Evolutionary conservation across 2,797 vertebrate genomes (phyloP).

Genomic region (Molossus alvarezi): DNA sequence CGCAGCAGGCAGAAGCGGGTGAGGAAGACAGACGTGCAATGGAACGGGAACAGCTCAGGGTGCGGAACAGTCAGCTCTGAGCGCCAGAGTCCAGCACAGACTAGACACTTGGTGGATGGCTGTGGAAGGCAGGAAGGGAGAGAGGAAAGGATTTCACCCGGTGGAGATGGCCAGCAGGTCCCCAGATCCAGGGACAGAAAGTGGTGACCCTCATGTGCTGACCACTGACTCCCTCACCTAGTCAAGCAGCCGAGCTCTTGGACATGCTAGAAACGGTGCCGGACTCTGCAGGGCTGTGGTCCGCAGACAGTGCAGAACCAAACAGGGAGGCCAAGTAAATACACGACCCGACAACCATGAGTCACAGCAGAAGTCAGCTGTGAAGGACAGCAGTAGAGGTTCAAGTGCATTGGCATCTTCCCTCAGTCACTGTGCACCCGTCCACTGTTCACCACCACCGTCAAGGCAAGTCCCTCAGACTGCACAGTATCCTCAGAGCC

Average conservation of each 20-base stretch:
- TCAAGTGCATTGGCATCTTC: fast-evolving
- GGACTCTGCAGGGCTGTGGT: no score
- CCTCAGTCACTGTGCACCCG: no score
- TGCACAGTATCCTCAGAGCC: neutral
- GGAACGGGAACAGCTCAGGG: no score
- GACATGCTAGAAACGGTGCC: fast-evolving
- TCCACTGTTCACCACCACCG: fast-evolving
- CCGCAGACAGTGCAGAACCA: neutral
- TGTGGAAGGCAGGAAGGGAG: no score
- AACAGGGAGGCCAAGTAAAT: neutral
- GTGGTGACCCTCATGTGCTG: fast-evolving
- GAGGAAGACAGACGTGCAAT: no score
- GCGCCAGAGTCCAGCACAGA: neutral
- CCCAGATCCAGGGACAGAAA: neutral
- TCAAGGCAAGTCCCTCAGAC: neutral
- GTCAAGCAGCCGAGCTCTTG: neutral
- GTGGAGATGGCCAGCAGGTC: neutral
- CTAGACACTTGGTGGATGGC: fast-evolving
- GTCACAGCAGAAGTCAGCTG: fast-evolving
- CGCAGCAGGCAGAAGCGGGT: no score
- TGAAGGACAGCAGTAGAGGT: fast-evolving
- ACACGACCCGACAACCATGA: fast-evolving
- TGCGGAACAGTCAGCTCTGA: no score
- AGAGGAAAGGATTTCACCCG: fast-evolving
- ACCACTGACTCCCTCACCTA: fast-evolving